Evolutionary conservation across 2,888 invertebrate species (phyloP), one percentile per base, ranked within the genome.

Genomic region (Cremastinae sp.): DNA sequence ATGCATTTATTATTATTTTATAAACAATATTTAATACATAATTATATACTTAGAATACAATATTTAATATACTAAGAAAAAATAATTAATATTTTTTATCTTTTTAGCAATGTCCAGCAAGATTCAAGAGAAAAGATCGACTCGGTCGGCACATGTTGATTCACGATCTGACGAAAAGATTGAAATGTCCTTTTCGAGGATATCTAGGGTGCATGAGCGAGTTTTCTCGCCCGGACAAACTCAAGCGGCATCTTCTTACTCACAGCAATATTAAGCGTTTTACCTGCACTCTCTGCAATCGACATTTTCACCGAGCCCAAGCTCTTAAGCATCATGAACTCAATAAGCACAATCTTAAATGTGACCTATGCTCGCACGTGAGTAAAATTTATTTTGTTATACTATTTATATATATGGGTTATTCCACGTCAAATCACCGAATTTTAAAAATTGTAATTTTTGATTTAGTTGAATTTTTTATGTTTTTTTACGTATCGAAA

Each of bases 61-160:
- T 47, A 22, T 35, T 43, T 69, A 20, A 14, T 64, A 2, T 12
- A 4, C 12, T 12, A 47, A 18, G 16, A 18, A 18, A 47, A 16
- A 47, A 1, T 9, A 16, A 45, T 28, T 53, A 51, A 49, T 12
- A 20, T 20, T 9, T 20, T 10, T 51, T n/a, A 51, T 20, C 1
- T 53, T 84, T 81, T 14, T 78, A 91, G 83, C 86, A 90, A 76
- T 94, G 94, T 84, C 90, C 91, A 49, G 91, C 91, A 1, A 90
- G 91, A 75, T 94, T 94, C 82, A 93, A 93, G 82, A 90, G 94
- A 72, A 92, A 92, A 85, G 94, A 94, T 87, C 91, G 94, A 61
- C 90, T 94, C 2, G 92, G 92, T 64, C 91, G 94, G 18, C 94
- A 94, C 85, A 91, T 92, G 90, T 90, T 92, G 73, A 92, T 92